Evolutionary conservation across 2,797 vertebrate species (phyloP), one percentile per base, ranked within the genome.

Genomic region (Craterocephalus amniculus): DNA sequence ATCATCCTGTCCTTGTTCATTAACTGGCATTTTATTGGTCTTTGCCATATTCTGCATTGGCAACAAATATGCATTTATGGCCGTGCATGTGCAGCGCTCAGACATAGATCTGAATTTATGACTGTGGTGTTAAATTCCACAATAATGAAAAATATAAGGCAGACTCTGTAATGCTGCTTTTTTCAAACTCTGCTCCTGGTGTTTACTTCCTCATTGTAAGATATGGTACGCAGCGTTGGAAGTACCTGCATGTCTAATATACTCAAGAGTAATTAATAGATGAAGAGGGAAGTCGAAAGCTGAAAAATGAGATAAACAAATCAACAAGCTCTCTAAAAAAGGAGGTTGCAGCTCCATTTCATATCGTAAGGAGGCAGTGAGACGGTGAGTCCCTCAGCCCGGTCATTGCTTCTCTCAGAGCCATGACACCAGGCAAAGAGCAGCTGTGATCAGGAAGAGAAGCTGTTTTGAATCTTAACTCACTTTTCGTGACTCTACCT

Each of bases 391-490:
- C n/a, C n/a, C 57, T 65, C 31, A 59, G 45, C 49, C 3, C 43
- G 29, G 55, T 35, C 24, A 35, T 55, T 70, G 31, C 58, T 45
- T 51, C 24, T 12, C 48, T 55, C 57, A 48, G 55, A 70, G 62
- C 67, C 40, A 26, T 38, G 51, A 57, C 65, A 58, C 3, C n/a
- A n/a, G n/a, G n/a, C n/a, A n/a, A n/a, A n/a, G n/a, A n/a, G n/a
- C 4, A 54, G 66, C 71, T 70, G 66, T 61, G 66, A 76, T 71
- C 59, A 69, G 24, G 35, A 51, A 65, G 65, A 67, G 63, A 16
- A 11, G 24, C 34, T 54, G 63, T 58, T 76, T 40, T 70, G 26
- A 77, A 70, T 78, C 54, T 60, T 60, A 74, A 69, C 59, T 67
- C 60, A 36, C 72, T 52, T 58, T 67, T 63, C 58, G 0, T 27